Percentiles rank a stretch among this genome's conserved stretches.
phyloP scores from a whole-genome alignment of 2,113 vertebrate genomes.

The Micromys minutus region DNA sequence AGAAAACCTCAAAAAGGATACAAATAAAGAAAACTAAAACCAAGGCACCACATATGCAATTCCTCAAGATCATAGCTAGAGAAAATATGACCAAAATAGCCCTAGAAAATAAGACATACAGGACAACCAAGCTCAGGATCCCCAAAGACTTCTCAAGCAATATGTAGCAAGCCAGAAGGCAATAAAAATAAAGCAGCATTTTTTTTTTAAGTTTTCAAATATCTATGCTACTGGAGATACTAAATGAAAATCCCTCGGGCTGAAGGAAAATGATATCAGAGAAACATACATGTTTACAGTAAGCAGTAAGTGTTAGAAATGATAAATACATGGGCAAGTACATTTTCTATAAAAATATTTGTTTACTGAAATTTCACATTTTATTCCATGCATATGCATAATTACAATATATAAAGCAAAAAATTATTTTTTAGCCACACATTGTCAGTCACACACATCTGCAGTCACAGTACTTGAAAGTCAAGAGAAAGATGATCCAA shows the following conservation, averaged over 20 bases:
- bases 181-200: not conserved
- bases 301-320: not conserved
- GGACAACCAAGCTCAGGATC: not conserved
- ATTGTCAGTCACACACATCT: not conserved
- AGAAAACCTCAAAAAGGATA: conserved; percentile 24
- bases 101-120: not conserved
- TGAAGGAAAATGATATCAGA: not conserved
- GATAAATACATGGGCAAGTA: not conserved
- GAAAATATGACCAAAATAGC: not conserved
- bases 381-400: not conserved
- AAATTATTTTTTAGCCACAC: not conserved
- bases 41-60: not conserved
- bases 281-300: conserved; percentile 7
- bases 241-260: not conserved
- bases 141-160: not conserved
- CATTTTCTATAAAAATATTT: not conserved
- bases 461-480: not conserved
- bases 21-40: conserved; percentile 31
- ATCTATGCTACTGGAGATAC: not conserved
- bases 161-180: not conserved
- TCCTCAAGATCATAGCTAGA: not conserved
- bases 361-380: not conserved
- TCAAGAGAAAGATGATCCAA: not conserved
- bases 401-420: not conserved
- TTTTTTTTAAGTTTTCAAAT: conserved; percentile 3